Percentiles rank a stretch among this genome's conserved stretches.
These are phyloP conservation scores for Oithona nana DNA, from an alignment of 2,888 invertebrate genomes.

Conservation along the genomic window DNA sequence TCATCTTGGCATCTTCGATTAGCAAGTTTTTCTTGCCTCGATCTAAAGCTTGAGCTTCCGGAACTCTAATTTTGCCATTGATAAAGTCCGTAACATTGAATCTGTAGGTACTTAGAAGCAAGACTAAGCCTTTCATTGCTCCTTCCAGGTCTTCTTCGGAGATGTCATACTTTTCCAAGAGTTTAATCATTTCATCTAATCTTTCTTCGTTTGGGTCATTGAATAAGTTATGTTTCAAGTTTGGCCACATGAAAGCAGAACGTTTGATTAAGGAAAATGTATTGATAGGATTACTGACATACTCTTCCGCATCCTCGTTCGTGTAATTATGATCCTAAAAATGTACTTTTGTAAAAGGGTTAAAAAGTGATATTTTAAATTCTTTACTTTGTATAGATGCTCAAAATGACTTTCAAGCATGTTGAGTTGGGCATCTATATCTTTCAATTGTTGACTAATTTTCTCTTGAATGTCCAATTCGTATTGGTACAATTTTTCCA, in stretches of 20 bases:
- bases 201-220: background rate
- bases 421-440: background rate
- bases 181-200: background rate
- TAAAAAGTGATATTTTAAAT: background rate
- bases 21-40: background rate
- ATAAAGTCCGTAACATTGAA: background rate
- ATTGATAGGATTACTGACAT: slow-evolving; percentile 14
- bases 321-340: background rate
- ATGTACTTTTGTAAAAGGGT: background rate
- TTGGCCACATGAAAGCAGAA: background rate
- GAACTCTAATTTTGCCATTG: background rate
- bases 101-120: background rate
- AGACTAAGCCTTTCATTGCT: background rate
- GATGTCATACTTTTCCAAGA: background rate
- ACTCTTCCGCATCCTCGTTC: slow-evolving; percentile 4
- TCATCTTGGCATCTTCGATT: background rate
- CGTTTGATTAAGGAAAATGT: slow-evolving; percentile 7
- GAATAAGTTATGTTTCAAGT: background rate
- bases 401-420: background rate
- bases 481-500: background rate
- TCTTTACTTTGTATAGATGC: background rate
- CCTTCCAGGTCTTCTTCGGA: slow-evolving; percentile 5
- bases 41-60: background rate
- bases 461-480: background rate
- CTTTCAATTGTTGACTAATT: background rate